Conservation (phyloP, 2,888 invertebrate genomes). For the Megastigmus dorsalis region DNA sequence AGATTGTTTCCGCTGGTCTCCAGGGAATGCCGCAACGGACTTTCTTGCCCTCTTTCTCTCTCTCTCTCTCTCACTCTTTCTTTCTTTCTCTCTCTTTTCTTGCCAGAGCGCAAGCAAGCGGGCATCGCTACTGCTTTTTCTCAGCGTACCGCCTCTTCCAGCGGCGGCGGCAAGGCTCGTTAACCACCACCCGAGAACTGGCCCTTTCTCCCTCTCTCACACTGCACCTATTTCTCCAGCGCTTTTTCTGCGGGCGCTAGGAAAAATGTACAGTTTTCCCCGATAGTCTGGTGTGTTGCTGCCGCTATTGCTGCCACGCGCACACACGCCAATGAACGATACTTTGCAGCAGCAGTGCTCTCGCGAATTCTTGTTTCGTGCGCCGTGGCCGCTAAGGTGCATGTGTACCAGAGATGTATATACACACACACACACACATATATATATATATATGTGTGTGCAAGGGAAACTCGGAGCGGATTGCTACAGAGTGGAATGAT, state of each 20-base stretch:
- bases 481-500: background rate
- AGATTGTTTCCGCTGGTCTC: constrained; percentile 63
- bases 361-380: background rate
- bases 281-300: constrained; percentile 52
- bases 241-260: background rate
- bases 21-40: constrained; percentile 43
- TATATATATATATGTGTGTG: too few relatives aligned
- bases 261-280: constrained; percentile 31
- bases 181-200: constrained; percentile 60
- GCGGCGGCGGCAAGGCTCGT: constrained; percentile 40
- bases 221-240: constrained; percentile 2
- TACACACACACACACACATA: too few relatives aligned
- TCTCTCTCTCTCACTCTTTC: background rate
- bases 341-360: background rate
- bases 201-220: constrained; percentile 55
- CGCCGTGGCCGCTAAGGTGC: too few relatives aligned
- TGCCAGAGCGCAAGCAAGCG: too few relatives aligned
- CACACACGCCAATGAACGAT: constrained; percentile 47
- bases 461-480: background rate
- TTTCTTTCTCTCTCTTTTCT: too few relatives aligned
- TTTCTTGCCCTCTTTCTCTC: constrained; percentile 44
- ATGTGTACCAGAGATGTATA: too few relatives aligned
- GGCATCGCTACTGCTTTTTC: constrained; percentile 31
- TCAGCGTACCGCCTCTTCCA: background rate
- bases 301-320: too few relatives aligned